phyloP scores from a whole-genome alignment of 2,797 vertebrate species.

The Chanos chanos region DNA sequence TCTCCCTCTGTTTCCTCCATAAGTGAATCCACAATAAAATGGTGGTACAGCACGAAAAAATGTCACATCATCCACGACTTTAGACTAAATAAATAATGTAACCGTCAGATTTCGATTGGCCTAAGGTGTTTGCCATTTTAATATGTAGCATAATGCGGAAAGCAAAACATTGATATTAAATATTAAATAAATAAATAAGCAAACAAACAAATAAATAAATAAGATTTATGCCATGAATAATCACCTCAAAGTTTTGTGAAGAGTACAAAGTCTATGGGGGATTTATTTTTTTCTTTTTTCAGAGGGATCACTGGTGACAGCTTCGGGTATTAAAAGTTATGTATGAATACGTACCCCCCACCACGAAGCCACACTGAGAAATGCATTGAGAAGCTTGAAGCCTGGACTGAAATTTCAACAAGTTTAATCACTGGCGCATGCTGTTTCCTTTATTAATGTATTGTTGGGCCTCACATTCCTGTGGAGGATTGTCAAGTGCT shows the following conservation, averaged over 20 bases:
- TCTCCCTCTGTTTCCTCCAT: too few species aligned
- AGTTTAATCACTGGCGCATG: slow-evolving; percentile 58
- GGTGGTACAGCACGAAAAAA: too few species aligned
- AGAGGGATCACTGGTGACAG: slow-evolving; percentile 25
- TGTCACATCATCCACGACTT: too few species aligned
- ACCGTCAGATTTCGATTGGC: too few species aligned
- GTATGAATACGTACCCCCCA: slow-evolving; percentile 16
- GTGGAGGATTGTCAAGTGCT: slow-evolving; percentile 56
- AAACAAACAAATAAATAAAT: too few species aligned
- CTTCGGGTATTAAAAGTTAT: slow-evolving; percentile 15
- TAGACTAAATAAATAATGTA: too few species aligned
- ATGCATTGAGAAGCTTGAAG: slow-evolving; percentile 32
- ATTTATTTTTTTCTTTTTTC: slow-evolving; percentile 22
- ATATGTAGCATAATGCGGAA: too few species aligned
- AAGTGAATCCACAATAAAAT: too few species aligned
- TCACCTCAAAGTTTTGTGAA: slow-evolving; percentile 20
- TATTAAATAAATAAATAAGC: too few species aligned
- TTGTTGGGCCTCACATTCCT: slow-evolving; percentile 53
- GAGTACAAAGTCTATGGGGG: slow-evolving; percentile 23
- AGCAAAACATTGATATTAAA: too few species aligned
- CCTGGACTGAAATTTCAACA: slow-evolving; percentile 42
- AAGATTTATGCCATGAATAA: too few species aligned
- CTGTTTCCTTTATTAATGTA: slow-evolving; percentile 63
- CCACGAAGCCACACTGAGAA: slow-evolving; percentile 24
- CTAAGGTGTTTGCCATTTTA: too few species aligned